Evolutionary conservation across 2,113 vertebrate species (phyloP), one percentile per base, ranked within the genome.

Genomic region (Balaeniceps rex): DNA sequence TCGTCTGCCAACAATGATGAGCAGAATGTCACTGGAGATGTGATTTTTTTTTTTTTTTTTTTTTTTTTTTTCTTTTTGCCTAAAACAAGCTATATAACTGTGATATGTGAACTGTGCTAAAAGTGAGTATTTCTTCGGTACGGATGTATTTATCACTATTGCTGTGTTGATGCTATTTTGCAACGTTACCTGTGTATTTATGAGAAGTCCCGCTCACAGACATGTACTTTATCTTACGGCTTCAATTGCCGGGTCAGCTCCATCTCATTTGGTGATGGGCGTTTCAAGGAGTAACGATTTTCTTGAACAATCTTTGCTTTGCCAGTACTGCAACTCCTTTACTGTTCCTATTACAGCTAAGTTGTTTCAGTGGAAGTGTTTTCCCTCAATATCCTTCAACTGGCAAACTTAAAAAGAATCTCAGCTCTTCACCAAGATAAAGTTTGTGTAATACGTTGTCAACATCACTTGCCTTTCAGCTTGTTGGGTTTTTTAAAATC

Each of bases 71-170:
- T 19, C 51, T 40, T 69, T 40, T 5, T 7, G 4, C 24, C 25
- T 55, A 8, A 58, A 79, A 5, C 21, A 78, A n/a, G 5, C 7
- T 12, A 9, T 33, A 4, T 10, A 54, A 18, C 9, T 33, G 19
- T 17, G 49, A 9, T 1, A 15, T 0, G 1, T 28, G 49, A 66
- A 7, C 28, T 34, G 60, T 63, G 72, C 33, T 88, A 2, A 8
- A 31, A 28, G 9, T 3, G 14, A 11, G 9, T 2, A 0, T 11
- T 21, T 22, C 60, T 44, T 14, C 11, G 34, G 16, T 38, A 2
- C 9, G 18, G 54, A 16, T 44, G 8, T 8, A 2, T 74, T 57
- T 33, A 3, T 23, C 60, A 4, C 40, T 54, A 4, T n/a, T n/a
- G 1, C 16, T n/a, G 42, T 64, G n/a, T 25, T 63, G n/a, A 5